Conservation (phyloP, 2,113 vertebrate species). For the Crotalus helleri region DNA sequence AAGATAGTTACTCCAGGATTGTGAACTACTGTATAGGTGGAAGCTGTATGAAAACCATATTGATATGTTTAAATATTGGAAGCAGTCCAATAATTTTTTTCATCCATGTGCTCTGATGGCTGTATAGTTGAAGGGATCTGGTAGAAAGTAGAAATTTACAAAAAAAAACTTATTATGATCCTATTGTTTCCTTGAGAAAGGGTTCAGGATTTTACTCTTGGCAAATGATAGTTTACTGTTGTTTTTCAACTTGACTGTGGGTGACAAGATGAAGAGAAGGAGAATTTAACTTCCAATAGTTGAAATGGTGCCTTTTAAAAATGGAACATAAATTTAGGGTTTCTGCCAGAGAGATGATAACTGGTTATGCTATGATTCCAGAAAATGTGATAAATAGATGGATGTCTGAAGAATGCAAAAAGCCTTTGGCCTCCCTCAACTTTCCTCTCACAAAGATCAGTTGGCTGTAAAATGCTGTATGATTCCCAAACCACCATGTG, state of each 20-base stretch:
- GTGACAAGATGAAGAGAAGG: background rate
- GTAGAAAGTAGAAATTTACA: background rate
- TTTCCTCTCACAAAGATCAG: background rate
- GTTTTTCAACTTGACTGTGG: background rate
- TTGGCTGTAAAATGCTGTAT: background rate
- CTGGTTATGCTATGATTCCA: background rate
- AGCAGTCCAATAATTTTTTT: background rate
- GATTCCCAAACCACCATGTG: background rate
- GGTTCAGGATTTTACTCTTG: background rate
- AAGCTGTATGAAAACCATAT: background rate
- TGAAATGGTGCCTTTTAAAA: background rate
- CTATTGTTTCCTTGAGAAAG: background rate
- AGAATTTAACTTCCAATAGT: background rate
- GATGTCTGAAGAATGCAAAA: background rate
- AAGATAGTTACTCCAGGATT: background rate
- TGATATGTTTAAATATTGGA: background rate
- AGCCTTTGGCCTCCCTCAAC: background rate
- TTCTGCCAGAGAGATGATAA: background rate
- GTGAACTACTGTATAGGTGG: background rate
- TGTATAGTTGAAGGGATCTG: background rate
- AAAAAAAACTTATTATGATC: background rate
- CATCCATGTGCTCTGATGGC: background rate
- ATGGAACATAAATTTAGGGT: background rate
- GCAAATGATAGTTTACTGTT: background rate
- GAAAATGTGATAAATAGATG: background rate